Evolutionary conservation across 1,140 invertebrate species (phyloP).

Genomic region (Monomorium pharaonis): DNA sequence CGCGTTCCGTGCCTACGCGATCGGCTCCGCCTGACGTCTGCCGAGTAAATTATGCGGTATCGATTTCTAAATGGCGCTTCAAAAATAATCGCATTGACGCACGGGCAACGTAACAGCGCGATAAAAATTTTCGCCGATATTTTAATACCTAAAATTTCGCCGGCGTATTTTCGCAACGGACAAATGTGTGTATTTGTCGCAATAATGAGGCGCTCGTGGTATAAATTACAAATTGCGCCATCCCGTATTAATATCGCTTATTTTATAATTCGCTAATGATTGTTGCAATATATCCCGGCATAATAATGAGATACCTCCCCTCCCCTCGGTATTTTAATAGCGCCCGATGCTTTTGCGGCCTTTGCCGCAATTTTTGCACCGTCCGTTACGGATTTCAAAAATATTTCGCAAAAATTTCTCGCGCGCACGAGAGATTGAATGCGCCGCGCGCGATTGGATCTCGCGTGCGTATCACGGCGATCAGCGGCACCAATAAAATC

Average conservation of each 20-base stretch:
- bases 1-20: background rate
- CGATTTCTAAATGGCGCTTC: background rate
- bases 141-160: background rate
- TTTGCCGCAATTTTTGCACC: background rate
- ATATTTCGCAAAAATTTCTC: background rate
- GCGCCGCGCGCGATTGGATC: conserved; percentile 3
- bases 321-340: background rate
- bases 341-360: background rate
- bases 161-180: background rate
- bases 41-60: background rate
- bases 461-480: background rate
- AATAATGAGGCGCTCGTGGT: conserved; percentile 11
- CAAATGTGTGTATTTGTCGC: background rate
- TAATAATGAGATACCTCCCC: background rate
- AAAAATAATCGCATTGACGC: background rate
- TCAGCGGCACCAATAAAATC: conserved; percentile 26
- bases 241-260: conserved; percentile 10
- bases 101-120: background rate
- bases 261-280: conserved; percentile 21
- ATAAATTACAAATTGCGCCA: conserved; percentile 33
- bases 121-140: background rate
- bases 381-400: background rate
- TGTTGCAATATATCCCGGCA: background rate
- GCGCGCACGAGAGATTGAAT: background rate
- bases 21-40: background rate